Conservation (phyloP, 2,888 invertebrate genomes). For the Digitonthophagus gazella region DNA sequence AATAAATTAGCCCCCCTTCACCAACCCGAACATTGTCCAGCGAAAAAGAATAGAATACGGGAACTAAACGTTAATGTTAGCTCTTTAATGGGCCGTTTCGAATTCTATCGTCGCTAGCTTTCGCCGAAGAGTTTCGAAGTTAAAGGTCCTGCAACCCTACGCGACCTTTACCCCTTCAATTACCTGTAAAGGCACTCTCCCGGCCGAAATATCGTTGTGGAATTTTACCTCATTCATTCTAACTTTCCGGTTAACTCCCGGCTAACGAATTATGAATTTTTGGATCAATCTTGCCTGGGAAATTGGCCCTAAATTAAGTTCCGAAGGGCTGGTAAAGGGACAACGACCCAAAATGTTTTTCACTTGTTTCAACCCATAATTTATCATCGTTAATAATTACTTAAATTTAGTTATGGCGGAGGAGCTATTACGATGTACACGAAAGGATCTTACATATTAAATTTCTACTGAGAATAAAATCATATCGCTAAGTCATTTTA, state of each 20-base stretch:
- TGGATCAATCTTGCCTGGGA: neutral
- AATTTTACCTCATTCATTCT: neutral
- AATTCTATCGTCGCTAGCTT: neutral
- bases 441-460: no score
- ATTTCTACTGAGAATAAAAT: no score
- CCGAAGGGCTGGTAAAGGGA: neutral
- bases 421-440: neutral
- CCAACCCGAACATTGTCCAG: neutral
- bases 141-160: neutral
- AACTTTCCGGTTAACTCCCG: neutral
- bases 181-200: neutral
- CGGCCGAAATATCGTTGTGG: neutral
- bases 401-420: neutral
- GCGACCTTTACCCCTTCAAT: neutral
- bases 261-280: neutral
- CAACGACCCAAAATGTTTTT: neutral
- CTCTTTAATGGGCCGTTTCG: neutral
- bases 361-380: neutral
- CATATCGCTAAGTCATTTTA: no score
- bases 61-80: neutral
- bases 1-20: conserved; percentile 6
- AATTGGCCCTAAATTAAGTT: neutral
- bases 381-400: neutral
- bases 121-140: neutral
- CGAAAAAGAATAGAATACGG: neutral